Percentiles rank a stretch among this genome's conserved stretches.
phyloP scores from a whole-genome alignment of 1,140 invertebrate species.

The Plodia interpunctella region DNA sequence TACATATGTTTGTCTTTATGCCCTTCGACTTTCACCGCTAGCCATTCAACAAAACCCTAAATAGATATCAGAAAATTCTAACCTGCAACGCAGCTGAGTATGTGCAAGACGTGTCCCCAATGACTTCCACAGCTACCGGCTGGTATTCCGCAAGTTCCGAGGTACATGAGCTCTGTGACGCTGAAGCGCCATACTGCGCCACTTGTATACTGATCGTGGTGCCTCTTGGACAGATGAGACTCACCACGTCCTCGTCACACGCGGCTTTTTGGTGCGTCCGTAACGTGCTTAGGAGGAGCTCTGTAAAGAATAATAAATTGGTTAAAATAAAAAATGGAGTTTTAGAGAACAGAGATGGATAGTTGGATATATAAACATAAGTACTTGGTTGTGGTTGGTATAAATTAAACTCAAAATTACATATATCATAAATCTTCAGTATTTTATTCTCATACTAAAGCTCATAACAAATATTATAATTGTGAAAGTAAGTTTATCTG shows the following conservation, averaged over 20 bases:
- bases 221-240: constrained; percentile 88
- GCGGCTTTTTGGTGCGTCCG: constrained; percentile 91
- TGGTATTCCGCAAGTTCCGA: constrained; percentile 84
- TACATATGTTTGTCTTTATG: too few species aligned
- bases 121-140: constrained; percentile 70
- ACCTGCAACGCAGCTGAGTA: constrained; percentile 78
- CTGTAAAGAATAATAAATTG: constrained; percentile 72
- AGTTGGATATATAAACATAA: too few species aligned
- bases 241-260: constrained; percentile 91
- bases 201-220: constrained; percentile 93
- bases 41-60: too few species aligned
- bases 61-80: constrained; percentile 19
- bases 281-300: constrained; percentile 90
- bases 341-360: too few species aligned
- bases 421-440: too few species aligned
- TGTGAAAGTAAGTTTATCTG: too few species aligned
- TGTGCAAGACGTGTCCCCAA: constrained; percentile 70
- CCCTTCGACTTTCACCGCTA: too few species aligned
- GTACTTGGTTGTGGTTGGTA: too few species aligned
- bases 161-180: constrained; percentile 79
- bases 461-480: too few species aligned
- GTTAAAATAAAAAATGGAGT: too few species aligned
- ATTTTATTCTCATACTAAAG: too few species aligned
- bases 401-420: too few species aligned
- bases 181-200: constrained; percentile 78